phyloP scores from a whole-genome alignment of 2,113 vertebrate genomes.

The Notothenia rossii region DNA sequence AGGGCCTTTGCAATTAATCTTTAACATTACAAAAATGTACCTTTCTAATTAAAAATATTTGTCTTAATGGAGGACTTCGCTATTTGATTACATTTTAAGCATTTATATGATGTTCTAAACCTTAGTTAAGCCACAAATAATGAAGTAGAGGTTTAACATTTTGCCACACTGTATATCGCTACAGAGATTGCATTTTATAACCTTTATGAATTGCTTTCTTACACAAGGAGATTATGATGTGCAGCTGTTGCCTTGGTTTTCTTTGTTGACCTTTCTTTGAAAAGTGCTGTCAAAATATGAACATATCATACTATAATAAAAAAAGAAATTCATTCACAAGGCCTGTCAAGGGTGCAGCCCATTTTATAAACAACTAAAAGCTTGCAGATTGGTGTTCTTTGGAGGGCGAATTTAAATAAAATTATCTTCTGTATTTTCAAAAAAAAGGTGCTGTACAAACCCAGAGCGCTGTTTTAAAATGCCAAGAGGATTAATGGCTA shows the following conservation, averaged over 20 bases:
- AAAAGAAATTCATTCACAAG: neutral
- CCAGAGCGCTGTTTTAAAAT: conserved; percentile 59
- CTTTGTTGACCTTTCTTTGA: neutral
- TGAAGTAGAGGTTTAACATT: neutral
- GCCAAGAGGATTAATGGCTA: conserved; percentile 72
- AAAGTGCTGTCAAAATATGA: neutral
- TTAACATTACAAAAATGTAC: neutral
- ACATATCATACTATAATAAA: neutral
- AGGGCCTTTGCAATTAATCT: neutral
- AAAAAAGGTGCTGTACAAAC: conserved; percentile 48
- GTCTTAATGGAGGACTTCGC: neutral
- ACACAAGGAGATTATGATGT: neutral
- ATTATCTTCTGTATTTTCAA: conserved; percentile 33
- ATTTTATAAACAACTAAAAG: conserved; percentile 13
- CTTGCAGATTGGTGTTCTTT: conserved; percentile 31
- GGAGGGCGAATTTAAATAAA: conserved; percentile 44
- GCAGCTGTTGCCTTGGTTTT: neutral
- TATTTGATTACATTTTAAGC: neutral
- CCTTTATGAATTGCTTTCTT: neutral
- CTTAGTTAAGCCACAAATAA: neutral
- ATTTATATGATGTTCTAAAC: neutral
- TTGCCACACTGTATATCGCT: neutral
- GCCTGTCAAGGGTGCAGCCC: neutral
- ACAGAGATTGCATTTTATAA: neutral
- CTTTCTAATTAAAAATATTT: neutral